Base-by-base conservation (phyloP, 1,140 invertebrate species). In the Triops cancriformis region DNA sequence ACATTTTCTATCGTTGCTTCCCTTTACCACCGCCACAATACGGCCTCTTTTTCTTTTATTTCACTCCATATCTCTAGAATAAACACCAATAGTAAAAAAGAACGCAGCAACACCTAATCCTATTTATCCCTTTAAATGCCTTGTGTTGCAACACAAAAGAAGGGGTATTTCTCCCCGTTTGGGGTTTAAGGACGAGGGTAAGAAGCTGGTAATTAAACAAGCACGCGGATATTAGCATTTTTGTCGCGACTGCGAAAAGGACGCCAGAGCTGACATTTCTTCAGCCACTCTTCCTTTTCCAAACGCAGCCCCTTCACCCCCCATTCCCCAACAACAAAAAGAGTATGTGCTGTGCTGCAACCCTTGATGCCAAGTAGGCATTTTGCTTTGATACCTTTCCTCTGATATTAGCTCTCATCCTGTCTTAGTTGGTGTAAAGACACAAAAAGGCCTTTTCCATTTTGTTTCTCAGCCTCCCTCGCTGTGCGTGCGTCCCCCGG, bases 291-390 rank as follows among this genome's bases (percentile, higher is more conserved):
- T n/a, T 5, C 51, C 51, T 23, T 64, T 5, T 64, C 14, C 51
- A 18, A n/a, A 18, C 23, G 2, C 9, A n/a, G 14, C 51, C 14
- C 51, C 51, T 23, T 64, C 51, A 64, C 51, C 51, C n/a, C 23
- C 14, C 1, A 12, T 23, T 64, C 23, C 18, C 18, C 51, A 5
- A 18, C 51, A 18, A 64, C 23, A 64, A 64, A 64, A 64, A 64
- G 4, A 12, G 23, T 64, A 64, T 23, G 51, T 37, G 31, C 31
- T 37, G 51, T 64, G 51, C 51, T n/a, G 51, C 51, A 64, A 23
- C 51, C 51, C 51, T 64, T 64, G 51, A 64, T 64, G 51, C 51
- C 51, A 64, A 64, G 51, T 64, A 64, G 51, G 51, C 51, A 64
- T 64, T 64, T 64, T 64, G 14, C 51, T 64, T 64, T 64, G 51